A percentile compares a stretch with the other conserved stretches of the same genome.
Evolutionary conservation across 1,140 invertebrate species (phyloP).

Genomic region (Macrotrachela quadricornifera): DNA sequence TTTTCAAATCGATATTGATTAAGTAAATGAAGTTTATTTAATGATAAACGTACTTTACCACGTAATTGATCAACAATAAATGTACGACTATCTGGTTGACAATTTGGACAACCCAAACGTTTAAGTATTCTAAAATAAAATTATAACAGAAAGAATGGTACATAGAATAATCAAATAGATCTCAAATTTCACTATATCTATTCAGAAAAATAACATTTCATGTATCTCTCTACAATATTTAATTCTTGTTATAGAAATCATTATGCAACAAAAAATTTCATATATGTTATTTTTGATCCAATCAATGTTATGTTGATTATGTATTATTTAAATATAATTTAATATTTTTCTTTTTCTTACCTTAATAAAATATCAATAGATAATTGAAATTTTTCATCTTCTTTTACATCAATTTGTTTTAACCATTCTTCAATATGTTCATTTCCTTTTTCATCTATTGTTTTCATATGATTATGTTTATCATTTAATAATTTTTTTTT

Average conservation of each 20-base stretch:
- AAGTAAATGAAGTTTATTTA: no score
- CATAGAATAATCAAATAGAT: no score
- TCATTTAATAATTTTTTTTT: no score
- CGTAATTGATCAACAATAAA: slow-evolving; percentile 4
- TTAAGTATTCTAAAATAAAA: neutral
- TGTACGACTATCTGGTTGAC: neutral
- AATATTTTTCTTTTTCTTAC: no score
- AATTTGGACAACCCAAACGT: slow-evolving; percentile 4
- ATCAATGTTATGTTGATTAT: no score
- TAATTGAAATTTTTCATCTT: slow-evolving; percentile 1
- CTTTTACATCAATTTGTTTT: slow-evolving; percentile 1
- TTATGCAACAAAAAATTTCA: no score
- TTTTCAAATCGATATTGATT: no score
- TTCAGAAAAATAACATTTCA: neutral
- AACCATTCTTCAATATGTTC: slow-evolving; percentile 3
- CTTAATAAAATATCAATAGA: slow-evolving; percentile 2
- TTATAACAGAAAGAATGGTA: no score
- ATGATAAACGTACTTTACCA: neutral
- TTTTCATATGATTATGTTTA: neutral
- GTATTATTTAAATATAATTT: no score
- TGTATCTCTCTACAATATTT: neutral
- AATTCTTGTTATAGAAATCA: no score
- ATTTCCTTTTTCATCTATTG: neutral
- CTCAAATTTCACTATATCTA: no score
- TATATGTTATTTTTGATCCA: no score